Percentiles rank a stretch among this genome's conserved stretches.
Evolutionary conservation across 2,113 vertebrate species (phyloP).

Genomic region (Barnardius zonarius): DNA sequence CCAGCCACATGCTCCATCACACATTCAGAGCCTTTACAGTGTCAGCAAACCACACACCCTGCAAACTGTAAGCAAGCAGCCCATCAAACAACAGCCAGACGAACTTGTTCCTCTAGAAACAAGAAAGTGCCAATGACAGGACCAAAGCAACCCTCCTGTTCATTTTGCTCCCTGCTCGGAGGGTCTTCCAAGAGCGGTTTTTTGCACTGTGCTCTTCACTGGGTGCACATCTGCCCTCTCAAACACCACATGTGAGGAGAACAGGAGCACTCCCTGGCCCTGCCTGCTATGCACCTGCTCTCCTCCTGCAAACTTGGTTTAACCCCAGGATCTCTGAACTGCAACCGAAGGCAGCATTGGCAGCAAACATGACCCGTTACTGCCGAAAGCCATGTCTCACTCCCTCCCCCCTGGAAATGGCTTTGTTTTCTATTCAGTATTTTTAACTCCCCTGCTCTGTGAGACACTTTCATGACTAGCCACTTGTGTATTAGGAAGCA

Average conservation of each 20-base stretch:
- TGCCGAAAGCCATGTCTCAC: neutral
- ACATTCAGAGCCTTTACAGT: neutral
- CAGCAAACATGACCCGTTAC: neutral
- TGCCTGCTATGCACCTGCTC: neutral
- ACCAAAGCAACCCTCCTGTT: neutral
- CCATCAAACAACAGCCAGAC: neutral
- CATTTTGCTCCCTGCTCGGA: neutral
- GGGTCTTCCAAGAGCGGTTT: neutral
- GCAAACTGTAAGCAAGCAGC: neutral
- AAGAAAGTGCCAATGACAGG: neutral
- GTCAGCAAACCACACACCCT: neutral
- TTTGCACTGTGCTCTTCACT: neutral
- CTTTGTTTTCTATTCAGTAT: neutral
- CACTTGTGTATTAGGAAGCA: neutral
- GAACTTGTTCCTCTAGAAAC: neutral
- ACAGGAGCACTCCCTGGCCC: neutral
- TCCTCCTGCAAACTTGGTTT: neutral
- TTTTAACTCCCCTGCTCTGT: too few species aligned
- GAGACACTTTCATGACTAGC: neutral
- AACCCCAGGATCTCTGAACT: neutral
- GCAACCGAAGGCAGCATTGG: rapidly evolving
- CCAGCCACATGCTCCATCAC: neutral
- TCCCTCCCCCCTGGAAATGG: neutral
- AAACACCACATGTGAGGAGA: neutral
- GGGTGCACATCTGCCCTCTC: rapidly evolving